Percentiles rank a stretch among this genome's conserved stretches.
These are phyloP conservation scores for Phalacrocorax pelagicus DNA, from an alignment of 2,113 vertebrate genomes.

Conservation along the genomic window DNA sequence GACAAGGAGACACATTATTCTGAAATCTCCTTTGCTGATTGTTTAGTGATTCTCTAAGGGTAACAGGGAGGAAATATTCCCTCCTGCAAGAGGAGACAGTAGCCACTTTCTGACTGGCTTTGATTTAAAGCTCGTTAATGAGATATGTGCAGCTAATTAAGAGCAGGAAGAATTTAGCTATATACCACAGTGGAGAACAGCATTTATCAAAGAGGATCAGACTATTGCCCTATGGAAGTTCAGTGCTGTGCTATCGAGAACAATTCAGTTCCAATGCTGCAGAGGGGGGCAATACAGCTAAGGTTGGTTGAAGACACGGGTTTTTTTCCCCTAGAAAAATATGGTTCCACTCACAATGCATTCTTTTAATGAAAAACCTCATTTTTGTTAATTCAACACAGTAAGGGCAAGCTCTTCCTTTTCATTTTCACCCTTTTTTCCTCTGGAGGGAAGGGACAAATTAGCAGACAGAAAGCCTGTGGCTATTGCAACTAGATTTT, in stretches of 20 bases:
- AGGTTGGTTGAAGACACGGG: neutral
- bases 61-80: constrained; percentile 48
- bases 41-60: constrained; percentile 44
- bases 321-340: constrained; percentile 14
- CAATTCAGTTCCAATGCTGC: neutral
- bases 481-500: neutral
- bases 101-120: constrained; percentile 51
- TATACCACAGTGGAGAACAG: constrained; percentile 26
- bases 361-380: neutral
- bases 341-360: neutral
- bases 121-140: constrained; percentile 58
- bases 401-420: neutral
- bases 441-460: neutral
- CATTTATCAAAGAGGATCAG: constrained; percentile 47
- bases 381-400: constrained; percentile 31
- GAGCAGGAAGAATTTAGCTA: constrained; percentile 48
- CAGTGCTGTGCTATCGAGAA: neutral
- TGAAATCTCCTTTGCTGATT: constrained; percentile 64
- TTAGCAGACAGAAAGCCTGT: constrained; percentile 36
- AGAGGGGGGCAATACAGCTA: neutral
- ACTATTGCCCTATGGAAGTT: constrained; percentile 43
- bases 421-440: neutral
- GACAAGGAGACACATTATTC: constrained; percentile 58
- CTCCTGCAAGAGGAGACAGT: constrained; percentile 38
- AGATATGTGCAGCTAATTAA: constrained; percentile 54